Evolutionary conservation across 2,797 vertebrate genomes (phyloP).

Genomic region (Amblyraja radiata): DNA sequence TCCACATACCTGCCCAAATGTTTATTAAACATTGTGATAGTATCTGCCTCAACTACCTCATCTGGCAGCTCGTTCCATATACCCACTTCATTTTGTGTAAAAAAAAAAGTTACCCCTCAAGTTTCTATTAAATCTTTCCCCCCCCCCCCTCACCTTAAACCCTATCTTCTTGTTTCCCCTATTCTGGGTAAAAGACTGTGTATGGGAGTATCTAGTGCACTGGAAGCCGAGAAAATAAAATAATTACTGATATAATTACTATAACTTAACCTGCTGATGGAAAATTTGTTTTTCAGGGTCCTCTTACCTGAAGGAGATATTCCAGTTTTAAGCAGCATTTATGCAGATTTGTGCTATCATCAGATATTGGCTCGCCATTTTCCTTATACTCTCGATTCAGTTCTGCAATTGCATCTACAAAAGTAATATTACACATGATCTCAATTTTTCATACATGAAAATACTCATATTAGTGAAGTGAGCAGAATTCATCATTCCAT

Average conservation of each 20-base stretch:
- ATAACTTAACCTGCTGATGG: background rate
- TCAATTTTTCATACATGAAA: background rate
- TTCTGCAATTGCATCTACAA: slow-evolving; percentile 76
- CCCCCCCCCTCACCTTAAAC: no score
- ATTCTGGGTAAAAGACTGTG: no score
- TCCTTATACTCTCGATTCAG: slow-evolving; percentile 81
- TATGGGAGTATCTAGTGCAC: no score
- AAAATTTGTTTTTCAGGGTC: background rate
- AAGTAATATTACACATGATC: background rate
- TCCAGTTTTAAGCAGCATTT: slow-evolving; percentile 94
- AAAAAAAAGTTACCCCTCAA: no score
- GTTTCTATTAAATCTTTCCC: no score
- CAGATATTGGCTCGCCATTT: slow-evolving; percentile 83
- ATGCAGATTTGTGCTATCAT: slow-evolving; percentile 84
- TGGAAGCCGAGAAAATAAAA: background rate
- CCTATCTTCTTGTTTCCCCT: no score
- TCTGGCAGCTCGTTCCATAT: no score
- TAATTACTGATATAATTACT: background rate
- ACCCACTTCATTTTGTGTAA: no score
- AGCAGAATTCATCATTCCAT: background rate
- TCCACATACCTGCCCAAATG: no score
- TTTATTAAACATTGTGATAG: no score
- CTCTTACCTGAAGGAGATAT: slow-evolving; percentile 83
- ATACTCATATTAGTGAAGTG: background rate
- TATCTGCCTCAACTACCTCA: no score